phyloP scores from a whole-genome alignment of 2,113 vertebrate species.

The Oreochromis tanganicae region DNA sequence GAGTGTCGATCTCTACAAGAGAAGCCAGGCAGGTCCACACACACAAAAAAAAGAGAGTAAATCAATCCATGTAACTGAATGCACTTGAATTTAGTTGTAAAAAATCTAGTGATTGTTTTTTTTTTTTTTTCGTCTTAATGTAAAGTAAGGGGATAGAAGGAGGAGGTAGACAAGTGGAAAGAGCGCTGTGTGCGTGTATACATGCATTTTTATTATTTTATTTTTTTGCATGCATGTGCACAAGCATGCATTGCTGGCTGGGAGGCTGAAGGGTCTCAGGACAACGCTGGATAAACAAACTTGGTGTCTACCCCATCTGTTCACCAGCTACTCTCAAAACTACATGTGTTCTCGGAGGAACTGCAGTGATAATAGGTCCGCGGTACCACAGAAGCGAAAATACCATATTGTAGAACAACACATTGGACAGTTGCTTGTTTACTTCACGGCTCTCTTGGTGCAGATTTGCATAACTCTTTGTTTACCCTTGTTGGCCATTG shows the following conservation, averaged over 20 bases:
- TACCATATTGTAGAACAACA: slow-evolving; percentile 35
- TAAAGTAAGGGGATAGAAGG: slow-evolving; percentile 4
- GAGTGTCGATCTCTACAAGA: slow-evolving; percentile 18
- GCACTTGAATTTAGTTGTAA: slow-evolving; percentile 70
- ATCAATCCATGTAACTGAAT: slow-evolving; percentile 59
- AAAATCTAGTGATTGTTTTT: slow-evolving; percentile 29
- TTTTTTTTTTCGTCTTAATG: slow-evolving; percentile 53
- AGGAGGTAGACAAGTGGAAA: slow-evolving; percentile 7
- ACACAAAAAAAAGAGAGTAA: slow-evolving; percentile 24
- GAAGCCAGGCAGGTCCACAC: background rate
- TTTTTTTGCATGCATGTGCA: background rate
- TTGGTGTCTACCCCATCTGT: slow-evolving; percentile 56
- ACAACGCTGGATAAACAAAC: slow-evolving; percentile 63
- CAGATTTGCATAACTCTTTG: slow-evolving; percentile 49
- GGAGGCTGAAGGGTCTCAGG: slow-evolving; percentile 66
- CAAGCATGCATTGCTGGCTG: slow-evolving; percentile 41
- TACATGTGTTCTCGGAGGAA: slow-evolving; percentile 49
- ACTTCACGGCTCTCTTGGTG: slow-evolving; percentile 48
- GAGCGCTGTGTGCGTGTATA: slow-evolving; percentile 2
- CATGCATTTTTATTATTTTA: background rate
- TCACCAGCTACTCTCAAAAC: slow-evolving; percentile 53
- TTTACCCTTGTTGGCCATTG: slow-evolving; percentile 43
- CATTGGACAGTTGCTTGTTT: slow-evolving; percentile 52
- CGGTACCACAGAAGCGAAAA: slow-evolving; percentile 33
- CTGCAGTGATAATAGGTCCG: slow-evolving; percentile 35